Evolutionary conservation across 2,888 invertebrate species (phyloP), one percentile per base, ranked within the genome.

Genomic region (Melolontha melolontha): DNA sequence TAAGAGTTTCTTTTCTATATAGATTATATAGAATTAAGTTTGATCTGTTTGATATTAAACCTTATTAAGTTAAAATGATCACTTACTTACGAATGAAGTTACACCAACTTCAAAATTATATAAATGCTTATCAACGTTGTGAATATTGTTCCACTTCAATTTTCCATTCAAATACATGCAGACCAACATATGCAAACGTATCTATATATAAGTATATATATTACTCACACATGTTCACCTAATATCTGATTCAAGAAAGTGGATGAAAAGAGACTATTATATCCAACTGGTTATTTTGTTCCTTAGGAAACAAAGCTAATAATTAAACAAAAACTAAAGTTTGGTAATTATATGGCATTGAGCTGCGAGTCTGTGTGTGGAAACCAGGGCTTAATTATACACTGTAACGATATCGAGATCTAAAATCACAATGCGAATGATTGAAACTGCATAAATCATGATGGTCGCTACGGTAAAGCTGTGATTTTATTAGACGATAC

Each of bases 381-480:
- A 64, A 65, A 42, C 65, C 65, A 65, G 16, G 64, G 42, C 52
- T 49, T 68, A 68, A 68, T 68, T 68, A 68, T 68, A 68, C 57
- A 66, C 55, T 50, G 57, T 49, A 63, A 64, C 68, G 64, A 68
- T 68, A 68, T 68, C 68, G 68, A 64, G 68, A 39, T 47, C 47
- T 63, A 64, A 71, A 73, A 73, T 73, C 72, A 73, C 71, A 72
- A 73, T 72, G 70, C 73, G 71, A 71, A 70, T 73, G 73, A 73
- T 73, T 73, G 73, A 73, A 72, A 70, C 71, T 69, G 72, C 70
- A 71, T 73, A 72, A 73, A 72, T 73, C 73, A 68, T 68, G 67
- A 71, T 55, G 50, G 64, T 55, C 40, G 62, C 49, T 42, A 42
- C 54, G 47, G 64, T 41, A 41, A 50, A 57, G 50, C 68, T 54